Percentiles rank a stretch among this genome's conserved stretches.
Evolutionary conservation across 2,113 vertebrate species (phyloP).

Genomic region (Semnopithecus entellus): DNA sequence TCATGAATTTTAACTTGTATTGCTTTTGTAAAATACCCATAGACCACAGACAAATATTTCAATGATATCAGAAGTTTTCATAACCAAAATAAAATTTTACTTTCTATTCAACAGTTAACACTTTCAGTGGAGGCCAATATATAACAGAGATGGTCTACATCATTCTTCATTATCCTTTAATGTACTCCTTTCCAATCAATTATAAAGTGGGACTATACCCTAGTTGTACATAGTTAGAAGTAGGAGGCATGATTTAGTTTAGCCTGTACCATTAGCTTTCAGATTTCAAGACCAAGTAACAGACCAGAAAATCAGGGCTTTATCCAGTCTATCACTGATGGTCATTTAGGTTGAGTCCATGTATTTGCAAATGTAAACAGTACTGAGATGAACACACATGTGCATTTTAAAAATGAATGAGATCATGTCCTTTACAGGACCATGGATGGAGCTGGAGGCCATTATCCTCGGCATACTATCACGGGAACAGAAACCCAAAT

Average conservation of each 20-base stretch:
- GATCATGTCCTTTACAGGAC: no score
- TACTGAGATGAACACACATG: no score
- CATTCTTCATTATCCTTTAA: neutral
- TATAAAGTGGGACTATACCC: neutral
- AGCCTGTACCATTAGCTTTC: neutral
- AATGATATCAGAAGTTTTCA: neutral
- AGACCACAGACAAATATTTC: neutral
- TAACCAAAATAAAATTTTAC: neutral
- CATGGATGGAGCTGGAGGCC: no score
- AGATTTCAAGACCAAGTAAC: neutral
- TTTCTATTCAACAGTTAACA: neutral
- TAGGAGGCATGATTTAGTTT: neutral
- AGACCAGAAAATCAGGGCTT: neutral
- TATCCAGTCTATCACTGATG: no score
- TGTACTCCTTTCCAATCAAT: neutral
- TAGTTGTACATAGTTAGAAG: neutral
- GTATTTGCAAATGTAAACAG: no score
- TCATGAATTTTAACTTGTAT: neutral
- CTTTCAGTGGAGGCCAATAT: neutral
- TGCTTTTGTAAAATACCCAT: neutral
- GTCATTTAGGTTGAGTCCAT: no score
- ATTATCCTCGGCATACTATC: no score
- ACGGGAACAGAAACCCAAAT: no score
- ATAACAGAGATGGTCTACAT: neutral
- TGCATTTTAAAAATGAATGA: no score